phyloP scores from a whole-genome alignment of 2,797 vertebrate species.

The Adrianichthys oophorus region DNA sequence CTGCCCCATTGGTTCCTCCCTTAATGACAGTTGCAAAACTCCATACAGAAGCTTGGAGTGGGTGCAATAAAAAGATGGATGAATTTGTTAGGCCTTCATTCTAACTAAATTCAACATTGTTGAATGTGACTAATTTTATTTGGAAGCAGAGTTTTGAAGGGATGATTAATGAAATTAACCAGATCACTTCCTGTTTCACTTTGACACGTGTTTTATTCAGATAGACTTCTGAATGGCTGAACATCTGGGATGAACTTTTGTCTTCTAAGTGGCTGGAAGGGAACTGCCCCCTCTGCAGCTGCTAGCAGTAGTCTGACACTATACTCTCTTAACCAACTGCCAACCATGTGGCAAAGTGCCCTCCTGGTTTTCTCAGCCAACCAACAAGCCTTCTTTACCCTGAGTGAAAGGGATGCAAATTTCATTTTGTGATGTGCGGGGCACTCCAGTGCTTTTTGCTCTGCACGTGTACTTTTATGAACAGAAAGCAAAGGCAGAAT shows the following conservation, averaged over 20 bases:
- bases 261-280: constrained; percentile 51
- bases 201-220: constrained; percentile 50
- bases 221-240: constrained; percentile 23
- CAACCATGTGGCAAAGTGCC: constrained; percentile 53
- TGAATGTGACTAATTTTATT: constrained; percentile 27
- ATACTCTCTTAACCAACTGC: constrained; percentile 38
- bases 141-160: constrained; percentile 42
- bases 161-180: constrained; percentile 44
- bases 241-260: constrained; percentile 67
- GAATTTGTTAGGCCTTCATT: constrained; percentile 16
- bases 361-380: constrained; percentile 41
- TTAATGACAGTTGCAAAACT: background rate
- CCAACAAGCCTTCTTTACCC: constrained; percentile 39
- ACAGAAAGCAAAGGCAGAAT: background rate
- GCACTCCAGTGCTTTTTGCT: constrained; percentile 7
- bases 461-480: constrained; percentile 22
- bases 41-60: background rate
- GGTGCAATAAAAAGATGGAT: constrained; percentile 14
- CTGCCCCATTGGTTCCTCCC: no score
- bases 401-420: constrained; percentile 59
- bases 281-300: constrained; percentile 59
- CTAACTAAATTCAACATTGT: constrained; percentile 12
- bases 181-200: constrained; percentile 45
- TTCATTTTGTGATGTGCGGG: constrained; percentile 31
- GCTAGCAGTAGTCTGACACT: constrained; percentile 48